Percentiles rank a stretch among this genome's conserved stretches.
Conservation (phyloP, 2,888 invertebrate species). For the Cryptocephalus primarius region DNA sequence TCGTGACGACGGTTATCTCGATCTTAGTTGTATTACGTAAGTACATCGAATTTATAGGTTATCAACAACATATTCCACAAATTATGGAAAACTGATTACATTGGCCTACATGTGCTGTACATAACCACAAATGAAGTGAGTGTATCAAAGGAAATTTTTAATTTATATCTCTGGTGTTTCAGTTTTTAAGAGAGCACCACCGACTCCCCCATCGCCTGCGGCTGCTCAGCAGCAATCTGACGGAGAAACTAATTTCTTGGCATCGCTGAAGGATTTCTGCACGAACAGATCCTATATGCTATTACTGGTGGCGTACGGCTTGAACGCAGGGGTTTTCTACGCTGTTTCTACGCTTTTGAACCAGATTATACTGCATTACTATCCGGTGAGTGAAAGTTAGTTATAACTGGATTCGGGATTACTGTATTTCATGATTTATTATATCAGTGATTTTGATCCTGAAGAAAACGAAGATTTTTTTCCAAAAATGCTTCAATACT, state of each 20-base stretch:
- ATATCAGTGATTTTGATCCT: too few species aligned
- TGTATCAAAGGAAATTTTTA: too few species aligned
- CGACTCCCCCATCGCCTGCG: conserved; percentile 81
- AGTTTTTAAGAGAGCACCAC: conserved; percentile 88
- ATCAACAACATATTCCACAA: too few species aligned
- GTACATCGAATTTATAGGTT: conserved; percentile 33
- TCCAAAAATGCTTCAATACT: too few species aligned
- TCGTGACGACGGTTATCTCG: conserved; percentile 69
- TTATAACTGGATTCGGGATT: too few species aligned
- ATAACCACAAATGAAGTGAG: too few species aligned
- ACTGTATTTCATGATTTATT: too few species aligned
- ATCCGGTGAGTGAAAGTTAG: conserved; percentile 52
- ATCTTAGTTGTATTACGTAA: conserved; percentile 77
- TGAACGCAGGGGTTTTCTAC: conserved; percentile 95
- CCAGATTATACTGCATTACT: conserved; percentile 74
- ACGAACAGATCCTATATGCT: conserved; percentile 73
- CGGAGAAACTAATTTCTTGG: conserved; percentile 50
- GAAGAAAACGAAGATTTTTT: too few species aligned
- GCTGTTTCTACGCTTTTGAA: conserved; percentile 93
- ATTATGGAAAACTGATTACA: too few species aligned
- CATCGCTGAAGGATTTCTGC: conserved; percentile 64
- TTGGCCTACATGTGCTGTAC: too few species aligned
- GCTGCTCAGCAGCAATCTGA: conserved; percentile 50
- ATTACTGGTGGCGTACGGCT: conserved; percentile 77
- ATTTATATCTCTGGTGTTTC: conserved; percentile 26